Conservation (phyloP, 2,797 vertebrate species). For the Spondyliosoma cantharus region DNA sequence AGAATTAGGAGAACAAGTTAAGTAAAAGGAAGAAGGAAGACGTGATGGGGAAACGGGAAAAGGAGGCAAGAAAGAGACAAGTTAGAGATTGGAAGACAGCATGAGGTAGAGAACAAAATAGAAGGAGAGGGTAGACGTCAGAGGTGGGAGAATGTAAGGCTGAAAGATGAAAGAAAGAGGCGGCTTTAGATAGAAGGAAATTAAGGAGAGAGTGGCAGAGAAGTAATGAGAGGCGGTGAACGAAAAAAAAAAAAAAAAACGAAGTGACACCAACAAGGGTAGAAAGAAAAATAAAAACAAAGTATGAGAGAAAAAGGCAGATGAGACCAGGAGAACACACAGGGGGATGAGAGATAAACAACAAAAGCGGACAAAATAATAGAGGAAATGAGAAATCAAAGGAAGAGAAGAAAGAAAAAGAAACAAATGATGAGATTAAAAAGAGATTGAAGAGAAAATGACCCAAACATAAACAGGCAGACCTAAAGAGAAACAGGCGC, state of each 20-base stretch:
- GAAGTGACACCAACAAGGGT: not conserved
- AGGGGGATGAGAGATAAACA: not conserved
- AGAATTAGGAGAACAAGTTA: not conserved
- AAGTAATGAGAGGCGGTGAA: not conserved
- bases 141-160: not conserved
- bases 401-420: not conserved
- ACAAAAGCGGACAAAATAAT: too few relatives aligned
- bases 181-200: not conserved
- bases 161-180: not conserved
- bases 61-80: not conserved
- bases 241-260: not conserved
- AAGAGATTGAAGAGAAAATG: not conserved
- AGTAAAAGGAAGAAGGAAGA: not conserved
- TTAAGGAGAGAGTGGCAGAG: not conserved
- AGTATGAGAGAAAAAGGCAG: not conserved
- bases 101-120: not conserved
- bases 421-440: conserved; percentile 3
- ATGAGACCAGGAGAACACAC: not conserved
- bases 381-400: not conserved
- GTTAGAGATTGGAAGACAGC: not conserved
- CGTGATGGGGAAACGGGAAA: not conserved
- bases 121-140: not conserved
- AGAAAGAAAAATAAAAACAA: not conserved
- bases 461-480: not conserved
- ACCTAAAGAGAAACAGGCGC: not conserved